These are phyloP conservation scores for Parasteatoda tepidariorum DNA, from an alignment of 1,140 invertebrate genomes.

Conservation along the genomic window DNA sequence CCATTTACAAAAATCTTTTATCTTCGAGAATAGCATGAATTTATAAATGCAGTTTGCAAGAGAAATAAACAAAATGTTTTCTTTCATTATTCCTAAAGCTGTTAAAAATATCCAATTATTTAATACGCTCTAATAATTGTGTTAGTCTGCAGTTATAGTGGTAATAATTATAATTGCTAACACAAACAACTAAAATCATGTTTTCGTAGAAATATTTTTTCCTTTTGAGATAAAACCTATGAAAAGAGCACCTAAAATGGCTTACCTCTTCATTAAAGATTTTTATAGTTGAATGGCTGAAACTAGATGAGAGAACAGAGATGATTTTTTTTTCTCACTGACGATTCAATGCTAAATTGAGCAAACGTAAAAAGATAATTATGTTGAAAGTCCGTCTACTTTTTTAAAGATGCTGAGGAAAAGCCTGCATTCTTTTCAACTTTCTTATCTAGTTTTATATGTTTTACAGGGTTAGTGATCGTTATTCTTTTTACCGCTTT, in stretches of 20 bases:
- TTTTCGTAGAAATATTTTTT: too few species aligned
- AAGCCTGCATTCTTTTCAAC: not conserved
- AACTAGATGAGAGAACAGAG: not conserved
- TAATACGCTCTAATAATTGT: too few species aligned
- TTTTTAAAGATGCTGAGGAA: not conserved
- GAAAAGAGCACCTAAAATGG: not conserved
- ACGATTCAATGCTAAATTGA: not conserved
- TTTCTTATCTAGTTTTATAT: not conserved
- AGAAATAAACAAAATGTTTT: too few species aligned
- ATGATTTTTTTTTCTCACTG: not conserved
- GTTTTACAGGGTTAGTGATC: not conserved
- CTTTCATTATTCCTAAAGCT: too few species aligned
- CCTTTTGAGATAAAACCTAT: not conserved
- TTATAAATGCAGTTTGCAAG: too few species aligned
- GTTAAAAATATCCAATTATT: too few species aligned
- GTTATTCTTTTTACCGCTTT: not conserved
- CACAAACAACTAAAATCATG: too few species aligned
- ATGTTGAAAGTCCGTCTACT: not conserved
- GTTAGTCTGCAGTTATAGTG: too few species aligned
- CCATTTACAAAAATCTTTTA: too few species aligned
- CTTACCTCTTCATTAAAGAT: not conserved
- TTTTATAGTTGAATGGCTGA: not conserved
- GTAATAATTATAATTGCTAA: too few species aligned
- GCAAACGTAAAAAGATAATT: not conserved
- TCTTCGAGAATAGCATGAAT: too few species aligned